Conservation (phyloP, 2,113 vertebrate genomes). For the Probosciger aterrimus region DNA sequence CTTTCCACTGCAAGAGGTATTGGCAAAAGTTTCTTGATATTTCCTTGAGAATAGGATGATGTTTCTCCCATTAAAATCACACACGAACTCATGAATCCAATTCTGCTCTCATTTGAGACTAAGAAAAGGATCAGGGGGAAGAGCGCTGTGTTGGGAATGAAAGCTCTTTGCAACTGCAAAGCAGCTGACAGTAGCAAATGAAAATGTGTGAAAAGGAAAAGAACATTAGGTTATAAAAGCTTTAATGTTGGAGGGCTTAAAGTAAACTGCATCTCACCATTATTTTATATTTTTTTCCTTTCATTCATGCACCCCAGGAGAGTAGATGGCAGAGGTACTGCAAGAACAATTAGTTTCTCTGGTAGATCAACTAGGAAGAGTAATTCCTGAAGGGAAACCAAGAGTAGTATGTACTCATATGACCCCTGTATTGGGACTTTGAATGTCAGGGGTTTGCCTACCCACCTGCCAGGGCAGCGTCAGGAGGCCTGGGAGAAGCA, state of each 20-base stretch:
- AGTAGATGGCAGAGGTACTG: background rate
- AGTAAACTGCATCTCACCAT: background rate
- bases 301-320: background rate
- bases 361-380: background rate
- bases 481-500: background rate
- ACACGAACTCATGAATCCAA: background rate
- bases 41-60: background rate
- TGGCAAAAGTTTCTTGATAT: background rate
- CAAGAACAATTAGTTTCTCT: background rate
- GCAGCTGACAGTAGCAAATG: background rate
- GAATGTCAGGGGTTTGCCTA: background rate
- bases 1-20: background rate
- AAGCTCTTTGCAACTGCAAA: background rate
- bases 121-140: background rate
- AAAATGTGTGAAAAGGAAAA: background rate
- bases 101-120: background rate
- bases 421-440: background rate
- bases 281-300: background rate
- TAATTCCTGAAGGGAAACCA: background rate
- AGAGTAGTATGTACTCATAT: background rate
- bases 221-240: background rate
- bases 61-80: background rate
- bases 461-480: background rate
- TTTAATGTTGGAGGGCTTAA: background rate
- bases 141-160: background rate